Evolutionary conservation across 1,140 invertebrate species (phyloP).

Genomic region (Pseudomyrmex flavicornis): DNA sequence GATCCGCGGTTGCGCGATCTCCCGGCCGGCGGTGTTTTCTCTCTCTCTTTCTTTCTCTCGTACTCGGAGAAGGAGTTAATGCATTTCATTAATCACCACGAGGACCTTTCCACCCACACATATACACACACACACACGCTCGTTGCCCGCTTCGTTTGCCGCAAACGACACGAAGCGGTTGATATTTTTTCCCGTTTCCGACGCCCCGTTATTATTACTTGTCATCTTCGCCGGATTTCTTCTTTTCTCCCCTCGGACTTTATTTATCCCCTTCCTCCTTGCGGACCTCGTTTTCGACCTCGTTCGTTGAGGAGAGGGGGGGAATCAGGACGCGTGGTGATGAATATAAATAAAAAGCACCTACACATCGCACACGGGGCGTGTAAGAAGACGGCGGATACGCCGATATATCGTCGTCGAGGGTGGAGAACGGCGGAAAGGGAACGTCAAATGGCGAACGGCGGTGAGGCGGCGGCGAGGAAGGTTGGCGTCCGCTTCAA

Average conservation of each 20-base stretch:
- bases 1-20: not conserved
- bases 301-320: not conserved
- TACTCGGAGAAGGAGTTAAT: constrained; percentile 63
- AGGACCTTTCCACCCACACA: constrained; percentile 41
- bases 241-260: not conserved
- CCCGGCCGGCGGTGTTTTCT: constrained; percentile 55
- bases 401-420: not conserved
- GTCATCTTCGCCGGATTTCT: constrained; percentile 66
- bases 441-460: not conserved
- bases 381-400: not conserved
- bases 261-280: constrained; percentile 20
- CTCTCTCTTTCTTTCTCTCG: constrained; percentile 37
- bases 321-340: constrained; percentile 37
- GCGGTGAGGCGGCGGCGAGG: not conserved
- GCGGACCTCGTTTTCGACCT: not conserved
- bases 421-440: constrained; percentile 1
- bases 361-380: not conserved
- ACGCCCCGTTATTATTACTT: constrained; percentile 75
- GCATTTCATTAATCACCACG: constrained; percentile 79
- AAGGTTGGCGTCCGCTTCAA: constrained; percentile 14
- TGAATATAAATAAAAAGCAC: constrained; percentile 33
- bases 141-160: not conserved
- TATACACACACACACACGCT: not conserved
- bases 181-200: constrained; percentile 29
- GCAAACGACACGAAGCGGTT: constrained; percentile 35